phyloP scores from a whole-genome alignment of 2,113 vertebrate genomes.

The Gracilinanus agilis region DNA sequence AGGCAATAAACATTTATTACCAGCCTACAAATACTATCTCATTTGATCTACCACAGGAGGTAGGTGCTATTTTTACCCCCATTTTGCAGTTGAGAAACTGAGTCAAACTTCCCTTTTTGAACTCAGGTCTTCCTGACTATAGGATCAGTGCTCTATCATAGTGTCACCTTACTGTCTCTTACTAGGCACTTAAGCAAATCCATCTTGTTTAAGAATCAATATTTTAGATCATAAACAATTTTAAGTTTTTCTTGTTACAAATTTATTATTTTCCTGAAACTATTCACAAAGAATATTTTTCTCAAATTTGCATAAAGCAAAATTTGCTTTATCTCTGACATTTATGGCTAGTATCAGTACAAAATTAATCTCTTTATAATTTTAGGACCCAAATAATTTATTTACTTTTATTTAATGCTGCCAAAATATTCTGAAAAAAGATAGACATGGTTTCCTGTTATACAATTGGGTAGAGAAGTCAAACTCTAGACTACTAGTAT shows the following conservation, averaged over 20 bases:
- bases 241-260: neutral
- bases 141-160: neutral
- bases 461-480: neutral
- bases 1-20: neutral
- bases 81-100: neutral
- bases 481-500: neutral
- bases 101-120: neutral
- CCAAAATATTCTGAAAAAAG: neutral
- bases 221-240: neutral
- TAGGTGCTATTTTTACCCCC: neutral
- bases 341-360: neutral
- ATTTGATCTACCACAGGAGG: neutral
- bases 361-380: neutral
- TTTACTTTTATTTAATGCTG: neutral
- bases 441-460: neutral
- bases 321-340: neutral
- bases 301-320: neutral
- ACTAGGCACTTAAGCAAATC: neutral
- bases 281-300: neutral
- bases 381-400: neutral
- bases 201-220: conserved; percentile 9
- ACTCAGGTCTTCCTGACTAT: neutral
- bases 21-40: neutral
- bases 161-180: neutral
- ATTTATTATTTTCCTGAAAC: neutral